Evolutionary conservation across 2,888 invertebrate species (phyloP), one percentile per base, ranked within the genome.

Genomic region (Fragum fragum): DNA sequence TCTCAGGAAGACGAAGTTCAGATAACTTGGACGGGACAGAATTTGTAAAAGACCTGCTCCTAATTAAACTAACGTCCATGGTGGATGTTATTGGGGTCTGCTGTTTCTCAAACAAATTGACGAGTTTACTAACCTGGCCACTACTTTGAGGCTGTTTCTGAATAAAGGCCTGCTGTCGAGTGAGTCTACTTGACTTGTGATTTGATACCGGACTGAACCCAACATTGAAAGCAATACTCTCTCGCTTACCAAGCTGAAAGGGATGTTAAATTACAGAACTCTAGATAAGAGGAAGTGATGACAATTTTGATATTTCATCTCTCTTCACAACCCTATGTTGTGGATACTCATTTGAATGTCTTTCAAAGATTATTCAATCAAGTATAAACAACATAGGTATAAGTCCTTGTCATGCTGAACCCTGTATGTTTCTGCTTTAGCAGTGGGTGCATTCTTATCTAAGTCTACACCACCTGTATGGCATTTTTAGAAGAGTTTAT

Each of bases 211-310:
- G 93, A 32, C 92, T 91, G 86, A 92, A 91, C 21, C 91, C 90
- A 47, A 93, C 88, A 72, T 73, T 91, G 80, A 90, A 93, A 0
- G 91, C 84, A 28, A 92, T 81, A 73, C 89, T 91, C 28, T 91
- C 88, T 26, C 88, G 74, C 29, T 83, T 75, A 28, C 78, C 73
- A 23, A 81, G 72, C 90, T 90, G 87, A 69, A 81, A 83, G 7
- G 47, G 47, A 47, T n/a, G 47, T 47, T 5, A 3, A 47, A 36
- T 36, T 36, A 6, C 32, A 36, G 32, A 36, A 9, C 32, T 36
- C 32, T 36, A 6, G 32, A 36, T 36, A 6, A 36, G 32, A 36
- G 32, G 32, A 9, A 36, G 9, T 36, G 32, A 36, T 36, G 32
- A 36, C 32, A 36, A 36, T 36, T 9, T 36, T 9, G 32, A 36